Base-by-base conservation (phyloP, 1,140 invertebrate genomes). In the Pissodes strobi region DNA sequence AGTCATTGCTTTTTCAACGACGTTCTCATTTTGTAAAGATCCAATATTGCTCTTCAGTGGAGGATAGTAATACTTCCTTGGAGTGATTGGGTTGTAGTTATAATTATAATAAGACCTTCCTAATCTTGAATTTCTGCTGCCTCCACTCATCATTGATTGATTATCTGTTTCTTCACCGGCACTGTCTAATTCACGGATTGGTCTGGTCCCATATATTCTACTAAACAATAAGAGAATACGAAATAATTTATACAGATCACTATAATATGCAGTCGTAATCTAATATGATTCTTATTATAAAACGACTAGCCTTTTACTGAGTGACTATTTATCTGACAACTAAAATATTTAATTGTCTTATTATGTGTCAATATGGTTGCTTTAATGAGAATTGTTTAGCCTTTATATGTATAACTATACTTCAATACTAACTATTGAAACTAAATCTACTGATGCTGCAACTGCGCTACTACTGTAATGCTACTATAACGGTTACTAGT, bases 81-180 rank as follows among this genome's bases (percentile, higher is more conserved):
- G 69, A 74, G 79, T 55, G 71, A 68, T n/a, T 72, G 80, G 34
- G 37, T 66, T 3, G 25, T 43, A 51, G 69, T 65, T 45, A 66
- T 70, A 59, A 62, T 69, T 69, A 41, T 71, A 67, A 25, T 70
- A 71, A 38, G 66, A 53, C 30, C 64, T 66, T 22, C 53, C 56
- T 9, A 53, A n/a, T 60, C 65, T 70, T 1, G 73, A 76, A 34
- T 19, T 70, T 63, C 75, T 66, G 55, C 74, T 78, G 8, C 45
- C 67, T 1, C 56, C 71, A 57, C 76, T 78, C 1, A 76, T 63
- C 15, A 79, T 70, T 2, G 80, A 82, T 55, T 79, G 79, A 70
- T 82, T 82, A 70, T 84, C 82, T 17, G 80, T 81, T 30, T 83
- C 82, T 76, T 84, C 81, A 55, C 81, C 82, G 38, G 79, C 81